Evolutionary conservation across 2,888 invertebrate genomes (phyloP), one percentile per base, ranked within the genome.

Genomic region (Pasiphila rectangulata): DNA sequence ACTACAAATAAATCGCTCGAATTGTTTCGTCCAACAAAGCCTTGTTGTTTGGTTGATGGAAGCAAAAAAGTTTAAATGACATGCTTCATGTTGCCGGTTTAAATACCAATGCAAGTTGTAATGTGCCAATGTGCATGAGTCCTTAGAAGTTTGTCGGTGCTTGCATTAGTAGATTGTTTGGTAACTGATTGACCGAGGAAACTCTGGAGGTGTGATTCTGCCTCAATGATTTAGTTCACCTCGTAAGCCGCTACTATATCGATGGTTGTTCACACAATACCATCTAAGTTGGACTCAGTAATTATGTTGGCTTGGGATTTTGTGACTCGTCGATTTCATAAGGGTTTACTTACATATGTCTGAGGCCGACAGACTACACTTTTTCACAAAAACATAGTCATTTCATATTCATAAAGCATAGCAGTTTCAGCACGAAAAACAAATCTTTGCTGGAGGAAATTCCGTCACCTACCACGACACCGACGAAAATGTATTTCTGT

Each of bases 81-180:
- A n/a, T n/a, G n/a, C n/a, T n/a, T n/a, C n/a, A n/a, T n/a, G n/a
- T n/a, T n/a, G n/a, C n/a, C n/a, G n/a, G n/a, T n/a, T n/a, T n/a
- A n/a, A n/a, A n/a, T n/a, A n/a, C n/a, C n/a, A n/a, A n/a, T n/a
- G n/a, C n/a, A n/a, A n/a, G n/a, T n/a, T n/a, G n/a, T n/a, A n/a
- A n/a, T 15, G 13, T 15, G 13, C 38, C 32, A 3, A 15, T 32
- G 12, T 50, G 30, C 30, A 47, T 36, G 36, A n/a, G 21, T 38
- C 52, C 38, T 48, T 45, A 52, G 36, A 19, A 19, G 36, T 65
- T 58, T 71, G 25, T 20, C 25, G 27, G 27, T 50, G 72, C 75
- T 77, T 77, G 64, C 70, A 70, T 75, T 71, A 69, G 58, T 62
- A 73, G 76, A 79, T 79, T 81, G 79, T 78, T 78, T 67, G 68